These are phyloP conservation scores for Cuculus canorus DNA, from an alignment of 2,797 vertebrate species.

Conservation along the genomic window DNA sequence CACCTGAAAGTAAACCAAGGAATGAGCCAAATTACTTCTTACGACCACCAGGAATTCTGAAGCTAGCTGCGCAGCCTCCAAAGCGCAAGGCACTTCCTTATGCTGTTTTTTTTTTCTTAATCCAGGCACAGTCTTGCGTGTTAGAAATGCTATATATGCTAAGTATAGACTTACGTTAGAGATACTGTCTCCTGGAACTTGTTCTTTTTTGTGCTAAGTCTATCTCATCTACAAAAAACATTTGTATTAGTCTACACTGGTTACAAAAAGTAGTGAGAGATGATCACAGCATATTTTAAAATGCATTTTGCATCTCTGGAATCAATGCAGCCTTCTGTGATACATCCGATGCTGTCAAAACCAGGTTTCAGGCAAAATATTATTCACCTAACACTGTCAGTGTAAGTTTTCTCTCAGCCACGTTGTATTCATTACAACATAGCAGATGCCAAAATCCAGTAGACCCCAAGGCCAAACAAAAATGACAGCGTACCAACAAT, in stretches of 20 bases:
- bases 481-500: not conserved
- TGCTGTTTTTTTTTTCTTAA: not conserved
- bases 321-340: not conserved
- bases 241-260: not conserved
- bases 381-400: not conserved
- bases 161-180: not conserved
- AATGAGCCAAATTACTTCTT: not conserved
- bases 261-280: not conserved
- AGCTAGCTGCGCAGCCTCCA: not conserved
- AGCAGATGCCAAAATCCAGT: not conserved
- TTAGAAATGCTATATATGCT: not conserved
- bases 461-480: not conserved
- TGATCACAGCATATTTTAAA: not conserved
- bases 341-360: not conserved
- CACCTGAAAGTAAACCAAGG: not conserved
- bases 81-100: not conserved
- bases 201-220: not conserved
- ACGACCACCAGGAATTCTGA: not conserved
- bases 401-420: not conserved
- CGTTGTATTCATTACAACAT: not conserved
- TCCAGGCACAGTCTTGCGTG: not conserved
- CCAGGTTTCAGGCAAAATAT: not conserved
- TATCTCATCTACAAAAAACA: not conserved
- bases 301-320: not conserved
- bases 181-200: not conserved